A percentile compares a stretch with the other conserved stretches of the same genome.
Conservation (phyloP, 2,797 vertebrate genomes). For the Holocentrus rufus region DNA sequence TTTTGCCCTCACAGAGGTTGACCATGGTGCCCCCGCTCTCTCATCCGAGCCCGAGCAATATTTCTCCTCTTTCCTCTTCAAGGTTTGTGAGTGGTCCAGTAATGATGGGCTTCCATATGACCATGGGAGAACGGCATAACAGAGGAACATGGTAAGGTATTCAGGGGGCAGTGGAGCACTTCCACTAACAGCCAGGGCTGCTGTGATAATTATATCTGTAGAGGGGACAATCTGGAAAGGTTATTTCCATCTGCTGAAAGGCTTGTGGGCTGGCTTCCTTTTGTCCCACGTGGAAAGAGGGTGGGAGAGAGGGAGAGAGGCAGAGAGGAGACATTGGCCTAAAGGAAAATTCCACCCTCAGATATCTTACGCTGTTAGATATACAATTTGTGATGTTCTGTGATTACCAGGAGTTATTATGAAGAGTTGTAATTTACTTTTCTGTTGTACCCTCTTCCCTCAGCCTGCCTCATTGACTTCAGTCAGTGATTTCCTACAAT, state of each 20-base stretch:
- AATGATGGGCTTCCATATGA: slow-evolving; percentile 28
- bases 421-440: no score
- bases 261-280: slow-evolving; percentile 58
- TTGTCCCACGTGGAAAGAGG: slow-evolving; percentile 28
- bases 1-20: slow-evolving; percentile 19
- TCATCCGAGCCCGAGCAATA: slow-evolving; percentile 14
- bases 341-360: neutral
- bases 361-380: neutral
- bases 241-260: slow-evolving; percentile 74
- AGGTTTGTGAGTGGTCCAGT: slow-evolving; percentile 38
- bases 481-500: no score
- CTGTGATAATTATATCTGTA: slow-evolving; percentile 71
- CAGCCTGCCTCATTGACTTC: no score
- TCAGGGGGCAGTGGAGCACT: slow-evolving; percentile 56
- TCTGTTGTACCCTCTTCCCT: no score
- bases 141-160: slow-evolving; percentile 51
- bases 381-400: neutral
- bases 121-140: slow-evolving; percentile 54
- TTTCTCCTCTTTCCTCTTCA: slow-evolving; percentile 44
- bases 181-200: slow-evolving; percentile 61
- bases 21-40: slow-evolving; percentile 11
- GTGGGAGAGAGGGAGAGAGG: slow-evolving; percentile 21
- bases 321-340: slow-evolving; percentile 1
- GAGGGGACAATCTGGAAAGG: slow-evolving; percentile 71
- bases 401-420: neutral